Conservation (phyloP, 2,888 invertebrate genomes). For the Pristionchus entomophagus region DNA sequence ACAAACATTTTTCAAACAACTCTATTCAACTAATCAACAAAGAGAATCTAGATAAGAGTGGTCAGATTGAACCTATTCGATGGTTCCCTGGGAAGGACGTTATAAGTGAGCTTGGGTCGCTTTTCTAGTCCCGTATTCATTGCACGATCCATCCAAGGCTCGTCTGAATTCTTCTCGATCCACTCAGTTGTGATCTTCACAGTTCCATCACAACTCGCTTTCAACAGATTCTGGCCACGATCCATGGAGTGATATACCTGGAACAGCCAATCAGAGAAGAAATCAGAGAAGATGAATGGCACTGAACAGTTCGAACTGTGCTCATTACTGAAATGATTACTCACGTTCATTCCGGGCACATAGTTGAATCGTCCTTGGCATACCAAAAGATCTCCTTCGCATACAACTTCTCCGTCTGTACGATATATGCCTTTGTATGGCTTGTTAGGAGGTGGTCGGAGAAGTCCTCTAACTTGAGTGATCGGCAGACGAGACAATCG, state of each 20-base stretch:
- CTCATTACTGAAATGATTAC: constrained; percentile 44
- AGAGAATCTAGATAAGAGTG: constrained; percentile 14
- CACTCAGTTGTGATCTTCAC: constrained; percentile 56
- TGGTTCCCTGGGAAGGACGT: constrained; percentile 55
- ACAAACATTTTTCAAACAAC: constrained; percentile 4
- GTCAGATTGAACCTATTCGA: constrained; percentile 32
- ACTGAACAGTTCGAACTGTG: background rate
- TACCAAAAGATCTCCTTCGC: constrained; percentile 72
- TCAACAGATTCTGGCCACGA: constrained; percentile 64
- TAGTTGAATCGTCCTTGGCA: constrained; percentile 73
- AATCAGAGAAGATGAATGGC: background rate
- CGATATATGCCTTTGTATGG: constrained; percentile 74
- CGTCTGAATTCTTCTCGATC: constrained; percentile 21
- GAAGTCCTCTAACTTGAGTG: constrained; percentile 55
- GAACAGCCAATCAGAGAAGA: background rate
- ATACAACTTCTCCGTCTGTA: constrained; percentile 63
- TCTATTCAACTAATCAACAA: constrained; percentile 19
- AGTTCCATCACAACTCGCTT: constrained; percentile 73
- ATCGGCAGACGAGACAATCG: constrained; percentile 26
- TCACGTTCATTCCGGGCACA: constrained; percentile 75
- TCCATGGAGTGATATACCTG: constrained; percentile 53
- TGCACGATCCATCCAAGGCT: constrained; percentile 35
- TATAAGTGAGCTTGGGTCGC: constrained; percentile 59
- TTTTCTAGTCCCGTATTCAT: constrained; percentile 37
- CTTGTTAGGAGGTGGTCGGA: constrained; percentile 69